Base-by-base conservation (phyloP, 2,113 vertebrate genomes). In the Laticauda colubrina region DNA sequence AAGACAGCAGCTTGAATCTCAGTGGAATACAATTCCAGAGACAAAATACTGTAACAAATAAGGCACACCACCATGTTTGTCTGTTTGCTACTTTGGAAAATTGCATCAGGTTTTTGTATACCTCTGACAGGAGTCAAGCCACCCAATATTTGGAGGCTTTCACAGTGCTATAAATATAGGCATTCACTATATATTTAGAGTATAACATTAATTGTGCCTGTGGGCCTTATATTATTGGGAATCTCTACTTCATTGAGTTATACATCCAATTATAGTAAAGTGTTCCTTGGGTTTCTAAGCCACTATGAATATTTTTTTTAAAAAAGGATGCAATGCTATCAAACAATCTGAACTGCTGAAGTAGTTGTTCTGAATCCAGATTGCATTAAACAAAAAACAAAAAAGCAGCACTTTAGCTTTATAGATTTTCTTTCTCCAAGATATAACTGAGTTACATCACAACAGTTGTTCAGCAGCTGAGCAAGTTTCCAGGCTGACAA, bases 391-490 rank as follows among this genome's bases (percentile, higher is more conserved):
- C 34, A 59, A 87, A 87, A 39, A 39, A 14, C 9, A 89, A 7
- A 64, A 75, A 81, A 34, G 11, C 86, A 51, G 2, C 0, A 0
- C 34, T 92, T 90, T 56, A 24, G 34, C 45, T 56, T 5, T 0
- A 91, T 81, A 94, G 29, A 92, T 90, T 91, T 92, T 61, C 64
- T 93, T 93, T 3, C 94, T 88, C 88, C 91, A 91, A 92, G 91
- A 96, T 87, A 86, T 14, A 90, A 53, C 75, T 95, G 93, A 87
- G 90, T 94, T 94, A 93, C 88, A 92, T 91, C 34, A 4, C 75
- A 91, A 96, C 94, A 86, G 93, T 96, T 95, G 94, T 94, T 96
- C 95, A 92, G 3, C 21, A 95, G 95, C 94, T 95, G 94, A 94
- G 91, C 94, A 96, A 56, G 39, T 96, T 96, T 96, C 92, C 94